These are phyloP conservation scores for Atta cephalotes DNA, from an alignment of 1,140 invertebrate genomes.

Conservation along the genomic window DNA sequence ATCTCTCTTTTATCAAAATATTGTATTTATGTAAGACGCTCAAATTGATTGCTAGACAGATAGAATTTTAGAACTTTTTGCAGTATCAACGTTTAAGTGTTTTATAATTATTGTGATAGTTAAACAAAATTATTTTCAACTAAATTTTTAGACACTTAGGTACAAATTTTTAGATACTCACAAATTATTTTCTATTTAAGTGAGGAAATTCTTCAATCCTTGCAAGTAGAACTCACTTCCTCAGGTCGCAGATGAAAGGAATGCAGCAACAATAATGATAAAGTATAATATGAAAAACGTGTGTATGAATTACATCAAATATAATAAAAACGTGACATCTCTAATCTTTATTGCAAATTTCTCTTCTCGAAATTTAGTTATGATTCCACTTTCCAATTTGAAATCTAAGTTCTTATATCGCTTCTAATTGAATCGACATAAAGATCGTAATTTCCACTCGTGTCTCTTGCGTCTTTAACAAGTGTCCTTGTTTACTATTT, in stretches of 20 bases:
- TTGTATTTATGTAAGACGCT: too few species aligned
- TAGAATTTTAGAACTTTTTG: too few species aligned
- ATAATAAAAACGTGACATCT: neutral
- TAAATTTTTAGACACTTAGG: too few species aligned
- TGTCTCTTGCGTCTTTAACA: neutral
- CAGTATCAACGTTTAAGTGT: too few species aligned
- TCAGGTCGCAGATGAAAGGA: neutral
- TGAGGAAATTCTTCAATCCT: neutral
- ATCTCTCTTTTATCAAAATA: too few species aligned
- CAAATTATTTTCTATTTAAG: neutral
- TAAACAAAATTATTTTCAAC: too few species aligned
- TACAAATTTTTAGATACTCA: too few species aligned
- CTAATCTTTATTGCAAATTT: neutral
- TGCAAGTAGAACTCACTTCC: neutral
- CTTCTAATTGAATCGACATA: neutral
- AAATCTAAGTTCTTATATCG: neutral
- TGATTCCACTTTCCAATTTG: neutral
- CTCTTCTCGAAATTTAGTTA: neutral
- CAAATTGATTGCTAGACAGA: too few species aligned
- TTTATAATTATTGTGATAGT: too few species aligned
- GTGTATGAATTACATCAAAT: neutral
- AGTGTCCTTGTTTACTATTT: conserved; percentile 27
- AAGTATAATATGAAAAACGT: neutral
- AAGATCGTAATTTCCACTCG: neutral
- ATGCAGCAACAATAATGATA: neutral